A percentile compares a stretch with the other conserved stretches of the same genome.
Evolutionary conservation across 2,797 vertebrate species (phyloP).

Genomic region (Eurystomus glaucurus): DNA sequence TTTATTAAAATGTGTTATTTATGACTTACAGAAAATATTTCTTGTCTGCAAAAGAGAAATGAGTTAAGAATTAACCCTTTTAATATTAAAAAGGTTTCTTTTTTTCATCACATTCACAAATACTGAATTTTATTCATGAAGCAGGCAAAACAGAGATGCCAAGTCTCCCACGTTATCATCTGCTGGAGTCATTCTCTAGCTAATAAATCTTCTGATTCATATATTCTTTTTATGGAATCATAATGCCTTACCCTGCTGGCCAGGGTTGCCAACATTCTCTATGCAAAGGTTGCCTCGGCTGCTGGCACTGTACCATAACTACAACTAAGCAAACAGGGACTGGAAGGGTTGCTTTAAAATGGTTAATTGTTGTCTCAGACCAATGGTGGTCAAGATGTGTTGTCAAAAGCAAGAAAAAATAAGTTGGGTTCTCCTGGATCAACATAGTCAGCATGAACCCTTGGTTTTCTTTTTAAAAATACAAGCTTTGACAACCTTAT

Average conservation of each 20-base stretch:
- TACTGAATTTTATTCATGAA: slow-evolving; percentile 51
- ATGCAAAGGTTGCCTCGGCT: not conserved
- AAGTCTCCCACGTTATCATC: slow-evolving; percentile 38
- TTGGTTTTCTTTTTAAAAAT: not conserved
- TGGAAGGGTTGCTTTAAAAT: not conserved
- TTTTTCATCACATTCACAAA: slow-evolving; percentile 25
- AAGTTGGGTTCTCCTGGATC: not conserved
- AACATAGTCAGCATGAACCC: not conserved
- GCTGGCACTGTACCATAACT: not conserved
- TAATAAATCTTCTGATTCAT: slow-evolving; percentile 61
- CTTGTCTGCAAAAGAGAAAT: slow-evolving; percentile 69
- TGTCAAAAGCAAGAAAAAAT: not conserved
- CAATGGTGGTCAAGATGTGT: not conserved
- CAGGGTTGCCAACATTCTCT: not conserved
- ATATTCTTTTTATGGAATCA: not conserved
- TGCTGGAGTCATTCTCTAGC: not conserved
- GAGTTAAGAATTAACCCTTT: slow-evolving; percentile 78
- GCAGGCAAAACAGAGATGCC: slow-evolving; percentile 37
- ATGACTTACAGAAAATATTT: slow-evolving; percentile 80
- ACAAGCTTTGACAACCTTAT: not conserved
- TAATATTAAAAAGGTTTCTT: slow-evolving; percentile 54
- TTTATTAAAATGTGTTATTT: slow-evolving; percentile 83
- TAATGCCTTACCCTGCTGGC: not conserved
- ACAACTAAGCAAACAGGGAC: not conserved
- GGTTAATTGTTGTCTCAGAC: not conserved